Evolutionary conservation across 2,797 vertebrate genomes (phyloP).

Genomic region (Parauchenoglanis ngamensis): DNA sequence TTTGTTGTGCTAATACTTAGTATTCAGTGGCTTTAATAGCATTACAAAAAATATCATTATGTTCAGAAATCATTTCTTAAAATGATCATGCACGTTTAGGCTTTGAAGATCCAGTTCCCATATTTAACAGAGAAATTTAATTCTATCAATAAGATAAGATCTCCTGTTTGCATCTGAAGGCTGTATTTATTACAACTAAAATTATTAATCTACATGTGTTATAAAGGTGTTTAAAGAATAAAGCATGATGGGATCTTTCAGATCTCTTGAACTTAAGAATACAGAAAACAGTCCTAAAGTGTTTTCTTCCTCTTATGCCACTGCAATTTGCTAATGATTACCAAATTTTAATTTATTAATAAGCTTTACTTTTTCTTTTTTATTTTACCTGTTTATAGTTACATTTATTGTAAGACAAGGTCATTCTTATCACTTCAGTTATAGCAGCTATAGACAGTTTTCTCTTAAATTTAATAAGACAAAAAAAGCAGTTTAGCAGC

Average conservation of each 20-base stretch:
- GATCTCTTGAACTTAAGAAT: not conserved
- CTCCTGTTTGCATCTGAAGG: not conserved
- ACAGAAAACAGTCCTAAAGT: not conserved
- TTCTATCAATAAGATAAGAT: not conserved
- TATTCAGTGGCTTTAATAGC: not conserved
- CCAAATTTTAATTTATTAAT: not conserved
- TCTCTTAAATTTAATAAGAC: not conserved
- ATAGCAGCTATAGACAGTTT: not conserved
- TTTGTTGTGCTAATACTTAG: not conserved
- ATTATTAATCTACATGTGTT: not conserved
- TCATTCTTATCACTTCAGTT: not conserved
- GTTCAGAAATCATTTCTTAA: not conserved
- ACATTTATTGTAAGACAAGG: not conserved
- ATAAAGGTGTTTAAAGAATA: not conserved
- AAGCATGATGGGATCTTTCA: not conserved
- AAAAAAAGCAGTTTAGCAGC: not conserved
- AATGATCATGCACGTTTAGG: not conserved
- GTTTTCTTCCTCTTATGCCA: not conserved
- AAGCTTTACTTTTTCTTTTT: not conserved
- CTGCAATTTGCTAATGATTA: not conserved
- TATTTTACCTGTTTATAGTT: not conserved
- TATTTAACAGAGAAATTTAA: not conserved
- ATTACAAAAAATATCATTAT: not conserved
- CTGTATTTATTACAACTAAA: not conserved
- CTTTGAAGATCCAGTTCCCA: not conserved